Conservation (phyloP, 2,113 vertebrate genomes). For the Xiphias gladius region DNA sequence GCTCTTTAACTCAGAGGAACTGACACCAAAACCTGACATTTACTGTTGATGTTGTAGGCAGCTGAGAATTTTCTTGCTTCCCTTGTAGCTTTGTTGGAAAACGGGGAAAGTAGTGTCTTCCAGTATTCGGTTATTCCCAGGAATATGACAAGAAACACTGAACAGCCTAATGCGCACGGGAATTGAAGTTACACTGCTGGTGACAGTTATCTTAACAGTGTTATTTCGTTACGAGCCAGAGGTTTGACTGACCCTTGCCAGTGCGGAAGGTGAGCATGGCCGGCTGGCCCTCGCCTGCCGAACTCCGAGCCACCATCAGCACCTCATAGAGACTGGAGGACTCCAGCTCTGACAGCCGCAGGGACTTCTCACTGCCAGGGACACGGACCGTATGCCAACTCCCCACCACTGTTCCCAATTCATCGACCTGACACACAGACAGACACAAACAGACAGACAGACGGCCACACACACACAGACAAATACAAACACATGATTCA, state of each 20-base stretch:
- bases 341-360: conserved; percentile 92
- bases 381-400: conserved; percentile 94
- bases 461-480: conserved; percentile 19
- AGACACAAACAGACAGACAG: conserved; percentile 44
- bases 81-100: conserved; percentile 8
- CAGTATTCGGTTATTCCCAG: conserved; percentile 20
- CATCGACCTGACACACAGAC: conserved; percentile 88
- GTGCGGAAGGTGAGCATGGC: conserved; percentile 99
- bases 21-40: conserved; percentile 35
- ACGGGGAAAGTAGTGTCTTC: conserved; percentile 7
- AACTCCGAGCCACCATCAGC: conserved; percentile 94
- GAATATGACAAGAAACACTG: conserved; percentile 11
- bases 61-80: conserved; percentile 36
- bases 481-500: conserved; percentile 48
- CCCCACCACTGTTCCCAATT: conserved; percentile 82
- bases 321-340: conserved; percentile 96
- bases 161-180: neutral
- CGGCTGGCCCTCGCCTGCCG: conserved; percentile 92
- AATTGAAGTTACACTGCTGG: neutral
- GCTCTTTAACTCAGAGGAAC: conserved; percentile 28
- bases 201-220: neutral
- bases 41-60: conserved; percentile 45
- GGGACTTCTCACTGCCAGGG: conserved; percentile 94
- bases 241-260: conserved; percentile 89
- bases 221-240: neutral